Base-by-base conservation (phyloP, 2,888 invertebrate species). In the Ophion slaviceki region DNA sequence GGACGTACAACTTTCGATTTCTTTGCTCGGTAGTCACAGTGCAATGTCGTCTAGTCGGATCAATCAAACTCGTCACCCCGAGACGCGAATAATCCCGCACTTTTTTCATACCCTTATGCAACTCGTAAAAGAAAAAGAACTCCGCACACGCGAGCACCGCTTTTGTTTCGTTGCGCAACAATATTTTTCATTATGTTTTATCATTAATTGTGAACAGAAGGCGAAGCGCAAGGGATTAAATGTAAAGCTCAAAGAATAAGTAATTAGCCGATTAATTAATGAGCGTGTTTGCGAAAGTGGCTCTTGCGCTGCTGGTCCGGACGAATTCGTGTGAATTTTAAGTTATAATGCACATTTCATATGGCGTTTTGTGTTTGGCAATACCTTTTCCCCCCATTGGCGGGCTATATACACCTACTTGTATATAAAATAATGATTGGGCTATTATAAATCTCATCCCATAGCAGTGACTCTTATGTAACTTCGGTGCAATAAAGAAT, bases 1-100 rank as follows among this genome's bases (percentile, higher is more conserved):
- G 82, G 77, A 71, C 66, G 71, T 59, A 45, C 64, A 77, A 82
- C 82, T 82, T 82, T 82, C 82, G 77, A 72, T 82, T 82, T 20
- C 66, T 77, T 57, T 59, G 64, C 59, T 68, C 64, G 71, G 40
- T 57, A 36, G 47, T 75, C n/a, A 59, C 11, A 53, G 53, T 32
- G 80, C 20, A 57, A 70, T 57, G 53, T n/a, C 20, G 62, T 82
- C 64, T 40, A 61, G 80, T 45, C 67, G 59, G 32, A 67, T 74
- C 59, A 67, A 74, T 74, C 80, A 61, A 67, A 67, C 74, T 80
- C 80, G 67, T 74, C 80, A 67, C 28, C 66, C 11, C 17, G 53
- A 61, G 66, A 6, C 67, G 59, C 74, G 32, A 70, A 62, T 24
- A 53, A 72, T 64, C 24, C 53, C 14, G 71, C 40, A 4, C 17